These are phyloP conservation scores for Aurelia aurita complex sp. Pacific DNA, from an alignment of 30 jellyfish, hydroid and myxozoan species.

Conservation along the genomic window DNA sequence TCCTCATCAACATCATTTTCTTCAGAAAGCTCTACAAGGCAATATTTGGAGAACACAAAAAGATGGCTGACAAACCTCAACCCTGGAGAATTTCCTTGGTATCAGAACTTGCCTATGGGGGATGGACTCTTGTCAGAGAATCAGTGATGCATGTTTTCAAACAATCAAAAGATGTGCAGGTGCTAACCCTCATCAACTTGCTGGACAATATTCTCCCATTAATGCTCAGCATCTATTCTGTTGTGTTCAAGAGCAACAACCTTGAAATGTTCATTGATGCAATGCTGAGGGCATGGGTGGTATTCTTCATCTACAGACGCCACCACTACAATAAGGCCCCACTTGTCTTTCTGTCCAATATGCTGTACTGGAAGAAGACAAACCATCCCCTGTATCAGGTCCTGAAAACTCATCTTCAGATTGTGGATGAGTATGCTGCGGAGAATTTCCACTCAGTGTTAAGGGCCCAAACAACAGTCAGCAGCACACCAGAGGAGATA, in stretches of 20 bases:
- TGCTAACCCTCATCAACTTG: conserved; percentile 23
- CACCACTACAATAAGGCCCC: not conserved
- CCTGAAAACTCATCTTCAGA: not conserved
- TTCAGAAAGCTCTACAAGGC: conserved; percentile 18
- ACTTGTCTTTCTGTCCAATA: not conserved
- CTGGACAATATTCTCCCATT: conserved; percentile 24
- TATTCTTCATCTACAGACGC: not conserved
- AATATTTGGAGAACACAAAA: conserved; percentile 32
- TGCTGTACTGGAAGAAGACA: not conserved
- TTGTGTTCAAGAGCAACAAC: not conserved
- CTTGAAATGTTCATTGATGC: not conserved
- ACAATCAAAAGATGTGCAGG: conserved; percentile 22
- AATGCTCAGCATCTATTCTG: conserved; percentile 12
- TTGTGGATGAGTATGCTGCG: not conserved
- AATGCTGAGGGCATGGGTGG: conserved; percentile 2
- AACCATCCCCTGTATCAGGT: not conserved
- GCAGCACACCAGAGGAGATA: not conserved
- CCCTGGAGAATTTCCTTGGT: conserved; percentile 22
- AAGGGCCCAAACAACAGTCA: not conserved
- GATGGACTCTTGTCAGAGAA: conserved; percentile 49
- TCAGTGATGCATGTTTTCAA: conserved; percentile 13
- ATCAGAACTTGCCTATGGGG: conserved; percentile 14
- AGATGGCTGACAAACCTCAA: conserved; percentile 27
- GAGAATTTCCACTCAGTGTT: not conserved
- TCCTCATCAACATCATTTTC: conserved; percentile 12